Conservation (phyloP, 64 coral and sea anemone genomes). For the Platygyra sinensis region DNA sequence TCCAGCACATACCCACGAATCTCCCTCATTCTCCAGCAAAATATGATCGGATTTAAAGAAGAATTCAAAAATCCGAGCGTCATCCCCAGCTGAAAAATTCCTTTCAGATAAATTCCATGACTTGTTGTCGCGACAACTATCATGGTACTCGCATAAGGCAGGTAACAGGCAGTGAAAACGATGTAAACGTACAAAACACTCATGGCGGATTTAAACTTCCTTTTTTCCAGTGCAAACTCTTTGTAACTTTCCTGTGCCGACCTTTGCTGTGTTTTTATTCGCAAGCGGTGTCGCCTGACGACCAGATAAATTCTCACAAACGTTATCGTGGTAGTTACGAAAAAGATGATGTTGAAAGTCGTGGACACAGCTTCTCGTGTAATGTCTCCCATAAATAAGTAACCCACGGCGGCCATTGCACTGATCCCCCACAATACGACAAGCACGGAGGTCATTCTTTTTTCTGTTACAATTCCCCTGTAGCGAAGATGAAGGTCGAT, state of each 20-base stretch:
- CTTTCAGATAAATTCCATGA: neutral
- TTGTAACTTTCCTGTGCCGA: neutral
- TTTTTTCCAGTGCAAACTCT: neutral
- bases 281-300: neutral
- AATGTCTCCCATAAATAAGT: neutral
- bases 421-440: neutral
- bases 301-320: slow-evolving; percentile 12
- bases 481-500: slow-evolving; percentile 27
- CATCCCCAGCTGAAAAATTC: neutral
- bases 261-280: slow-evolving; percentile 1
- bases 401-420: neutral
- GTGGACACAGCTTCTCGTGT: neutral
- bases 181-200: neutral
- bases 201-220: slow-evolving; percentile 10
- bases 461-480: slow-evolving; percentile 28
- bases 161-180: slow-evolving; percentile 2
- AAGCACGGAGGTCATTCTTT: neutral
- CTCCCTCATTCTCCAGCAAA: slow-evolving; percentile 42
- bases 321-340: slow-evolving; percentile 1
- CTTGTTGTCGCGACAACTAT: neutral
- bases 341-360: neutral
- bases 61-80: slow-evolving; percentile 8
- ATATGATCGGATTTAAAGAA: slow-evolving; percentile 29
- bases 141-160: neutral
- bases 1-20: slow-evolving; percentile 9